Percentiles rank a stretch among this genome's conserved stretches.
Conservation (phyloP, 2,113 vertebrate species). For the Apteryx mantelli region DNA sequence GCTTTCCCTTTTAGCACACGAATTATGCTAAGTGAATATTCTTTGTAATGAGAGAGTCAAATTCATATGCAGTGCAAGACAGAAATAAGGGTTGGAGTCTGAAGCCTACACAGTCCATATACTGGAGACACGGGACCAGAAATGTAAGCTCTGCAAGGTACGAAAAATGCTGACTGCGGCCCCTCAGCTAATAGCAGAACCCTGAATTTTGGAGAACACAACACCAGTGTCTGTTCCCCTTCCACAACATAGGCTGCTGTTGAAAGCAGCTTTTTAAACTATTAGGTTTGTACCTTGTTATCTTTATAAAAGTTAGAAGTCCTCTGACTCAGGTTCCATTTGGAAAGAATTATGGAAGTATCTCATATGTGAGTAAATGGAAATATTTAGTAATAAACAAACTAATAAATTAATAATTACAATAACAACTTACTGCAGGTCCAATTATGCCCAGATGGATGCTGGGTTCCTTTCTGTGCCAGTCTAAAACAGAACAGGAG, state of each 20-base stretch:
- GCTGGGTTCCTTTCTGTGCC: slow-evolving; percentile 82
- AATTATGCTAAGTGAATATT: neutral
- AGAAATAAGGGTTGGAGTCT: neutral
- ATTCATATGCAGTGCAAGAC: neutral
- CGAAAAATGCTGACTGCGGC: neutral
- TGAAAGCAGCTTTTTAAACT: neutral
- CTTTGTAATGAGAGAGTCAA: neutral
- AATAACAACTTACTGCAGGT: slow-evolving; percentile 79
- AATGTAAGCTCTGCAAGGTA: neutral
- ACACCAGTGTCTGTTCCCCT: neutral
- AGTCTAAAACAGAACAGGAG: slow-evolving; percentile 78
- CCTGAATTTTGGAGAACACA: neutral
- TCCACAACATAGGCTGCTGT: neutral
- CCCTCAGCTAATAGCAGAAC: fast-evolving
- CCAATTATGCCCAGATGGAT: slow-evolving; percentile 88
- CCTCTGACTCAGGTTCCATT: neutral
- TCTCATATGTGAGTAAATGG: neutral
- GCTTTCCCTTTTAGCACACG: neutral
- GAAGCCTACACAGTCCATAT: too few relatives aligned
- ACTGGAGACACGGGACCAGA: too few relatives aligned
- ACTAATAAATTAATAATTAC: neutral
- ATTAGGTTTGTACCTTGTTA: neutral
- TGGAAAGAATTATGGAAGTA: neutral
- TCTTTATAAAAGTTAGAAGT: neutral
- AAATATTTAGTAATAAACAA: neutral